A percentile compares a stretch with the other conserved stretches of the same genome.
phyloP scores from a whole-genome alignment of 1,140 invertebrate genomes.

The Macrostomum lignano region DNA sequence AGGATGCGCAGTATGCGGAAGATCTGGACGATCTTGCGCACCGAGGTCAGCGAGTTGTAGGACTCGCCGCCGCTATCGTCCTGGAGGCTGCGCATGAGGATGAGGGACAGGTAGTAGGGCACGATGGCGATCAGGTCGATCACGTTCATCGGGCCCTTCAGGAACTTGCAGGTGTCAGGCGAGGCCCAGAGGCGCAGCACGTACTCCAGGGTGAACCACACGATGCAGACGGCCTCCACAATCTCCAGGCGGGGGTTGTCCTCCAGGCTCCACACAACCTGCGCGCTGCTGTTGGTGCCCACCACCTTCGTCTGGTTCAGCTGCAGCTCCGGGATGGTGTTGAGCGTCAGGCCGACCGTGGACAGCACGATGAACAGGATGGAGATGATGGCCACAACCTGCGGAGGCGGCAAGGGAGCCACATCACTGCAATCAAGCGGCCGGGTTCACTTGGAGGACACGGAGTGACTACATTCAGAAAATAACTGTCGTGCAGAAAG shows the following conservation, averaged over 20 bases:
- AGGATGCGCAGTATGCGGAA: slow-evolving; percentile 9
- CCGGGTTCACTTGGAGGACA: too few species aligned
- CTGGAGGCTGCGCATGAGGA: slow-evolving; percentile 3
- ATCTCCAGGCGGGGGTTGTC: slow-evolving; percentile 2
- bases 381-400: slow-evolving; percentile 94
- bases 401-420: too few species aligned
- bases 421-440: too few species aligned
- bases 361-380: slow-evolving; percentile 96
- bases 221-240: slow-evolving; percentile 6
- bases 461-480: too few species aligned
- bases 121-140: slow-evolving; percentile 7
- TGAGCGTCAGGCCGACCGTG: slow-evolving; percentile 82
- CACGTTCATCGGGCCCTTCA: slow-evolving; percentile 7
- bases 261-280: too few species aligned
- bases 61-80: slow-evolving; percentile 12
- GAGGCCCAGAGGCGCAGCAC: slow-evolving; percentile 2
- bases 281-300: too few species aligned
- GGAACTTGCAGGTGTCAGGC: slow-evolving; percentile 7
- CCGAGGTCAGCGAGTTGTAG: slow-evolving; percentile 6
- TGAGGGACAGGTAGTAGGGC: slow-evolving; percentile 8
- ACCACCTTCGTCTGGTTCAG: slow-evolving; percentile 10
- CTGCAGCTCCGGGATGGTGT: slow-evolving; percentile 80
- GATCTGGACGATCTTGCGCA: slow-evolving; percentile 8
- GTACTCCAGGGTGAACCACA: slow-evolving; percentile 7
- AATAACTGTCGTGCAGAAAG: too few species aligned